Percentiles rank a stretch among this genome's conserved stretches.
Evolutionary conservation across 2,797 vertebrate species (phyloP).

Genomic region (Fratercula arctica): DNA sequence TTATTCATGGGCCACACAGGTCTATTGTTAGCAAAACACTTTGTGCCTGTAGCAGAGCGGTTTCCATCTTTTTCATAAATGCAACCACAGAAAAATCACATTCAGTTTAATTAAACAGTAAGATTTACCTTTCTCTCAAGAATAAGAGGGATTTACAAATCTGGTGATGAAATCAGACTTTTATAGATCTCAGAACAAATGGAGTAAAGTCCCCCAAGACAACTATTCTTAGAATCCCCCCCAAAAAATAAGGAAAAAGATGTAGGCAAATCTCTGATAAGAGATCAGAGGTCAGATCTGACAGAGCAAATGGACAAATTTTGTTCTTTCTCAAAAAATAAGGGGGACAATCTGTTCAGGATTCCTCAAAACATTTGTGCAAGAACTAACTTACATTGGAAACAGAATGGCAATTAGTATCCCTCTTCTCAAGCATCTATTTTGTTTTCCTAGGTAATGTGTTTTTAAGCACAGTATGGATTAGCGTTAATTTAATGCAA

Average conservation of each 20-base stretch:
- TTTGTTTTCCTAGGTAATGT: background rate
- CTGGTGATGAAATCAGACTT: background rate
- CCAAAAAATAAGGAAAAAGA: background rate
- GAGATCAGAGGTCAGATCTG: background rate
- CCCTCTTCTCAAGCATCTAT: background rate
- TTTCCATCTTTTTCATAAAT: background rate
- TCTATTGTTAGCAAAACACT: background rate
- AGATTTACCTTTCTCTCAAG: background rate
- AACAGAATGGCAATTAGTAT: background rate
- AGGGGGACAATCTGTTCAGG: rapidly evolving
- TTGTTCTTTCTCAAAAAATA: background rate
- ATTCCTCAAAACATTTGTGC: background rate
- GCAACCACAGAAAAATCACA: background rate
- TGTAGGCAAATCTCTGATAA: background rate
- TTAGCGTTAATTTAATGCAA: background rate
- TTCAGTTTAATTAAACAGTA: background rate
- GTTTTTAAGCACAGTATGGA: background rate
- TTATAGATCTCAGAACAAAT: background rate
- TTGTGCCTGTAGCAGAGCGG: rapidly evolving
- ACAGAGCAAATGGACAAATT: background rate
- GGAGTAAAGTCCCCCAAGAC: background rate
- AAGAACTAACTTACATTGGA: background rate
- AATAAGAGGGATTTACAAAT: background rate
- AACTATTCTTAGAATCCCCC: background rate
- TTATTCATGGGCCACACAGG: background rate